Conservation (phyloP, 2,888 invertebrate species). For the Gasteruption jaculator region DNA sequence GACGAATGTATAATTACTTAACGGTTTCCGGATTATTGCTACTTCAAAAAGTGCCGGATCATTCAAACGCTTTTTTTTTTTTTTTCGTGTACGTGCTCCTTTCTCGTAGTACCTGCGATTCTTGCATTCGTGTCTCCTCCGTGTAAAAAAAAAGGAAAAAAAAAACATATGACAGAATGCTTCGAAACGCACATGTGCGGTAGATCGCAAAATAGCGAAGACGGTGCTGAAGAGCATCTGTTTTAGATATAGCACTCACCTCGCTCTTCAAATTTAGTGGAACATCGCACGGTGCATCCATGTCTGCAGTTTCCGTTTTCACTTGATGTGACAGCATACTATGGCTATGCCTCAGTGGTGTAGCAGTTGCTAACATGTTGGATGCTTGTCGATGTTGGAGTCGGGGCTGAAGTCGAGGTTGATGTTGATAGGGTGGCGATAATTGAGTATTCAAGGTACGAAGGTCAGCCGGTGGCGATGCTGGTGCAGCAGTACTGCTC, state of each 20-base stretch:
- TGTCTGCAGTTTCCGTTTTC: slow-evolving; percentile 44
- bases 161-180: too few relatives aligned
- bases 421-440: slow-evolving; percentile 44
- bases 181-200: too few relatives aligned
- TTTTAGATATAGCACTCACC: slow-evolving; percentile 34
- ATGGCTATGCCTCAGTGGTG: slow-evolving; percentile 47
- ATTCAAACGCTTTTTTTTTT: too few relatives aligned
- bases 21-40: too few relatives aligned
- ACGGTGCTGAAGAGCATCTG: neutral
- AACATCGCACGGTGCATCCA: slow-evolving; percentile 47
- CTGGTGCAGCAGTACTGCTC: slow-evolving; percentile 58
- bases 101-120: too few relatives aligned
- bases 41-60: too few relatives aligned
- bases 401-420: slow-evolving; percentile 42
- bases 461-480: slow-evolving; percentile 54
- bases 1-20: too few relatives aligned
- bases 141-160: too few relatives aligned
- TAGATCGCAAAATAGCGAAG: slow-evolving; percentile 9
- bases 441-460: slow-evolving; percentile 51
- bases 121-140: too few relatives aligned
- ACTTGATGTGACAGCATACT: slow-evolving; percentile 47
- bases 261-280: slow-evolving; percentile 51
- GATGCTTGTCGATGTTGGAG: slow-evolving; percentile 41
- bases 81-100: too few relatives aligned
- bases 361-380: slow-evolving; percentile 50